Evolutionary conservation across 2,113 vertebrate genomes (phyloP).

Genomic region (Pantherophis guttatus): DNA sequence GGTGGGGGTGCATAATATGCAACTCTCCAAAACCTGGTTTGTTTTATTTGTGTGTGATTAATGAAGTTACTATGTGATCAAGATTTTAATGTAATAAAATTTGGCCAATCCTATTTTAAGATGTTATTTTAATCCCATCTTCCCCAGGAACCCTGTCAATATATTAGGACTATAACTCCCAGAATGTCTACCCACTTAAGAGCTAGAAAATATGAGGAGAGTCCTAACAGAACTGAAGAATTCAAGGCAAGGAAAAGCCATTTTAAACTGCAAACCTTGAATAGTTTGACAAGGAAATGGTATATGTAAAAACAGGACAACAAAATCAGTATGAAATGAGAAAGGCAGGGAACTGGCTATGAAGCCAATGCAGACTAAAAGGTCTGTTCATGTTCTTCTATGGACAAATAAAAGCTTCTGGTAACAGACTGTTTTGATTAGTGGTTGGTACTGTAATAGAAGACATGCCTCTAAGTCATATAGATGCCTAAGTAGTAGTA

Average conservation of each 20-base stretch:
- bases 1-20: not conserved
- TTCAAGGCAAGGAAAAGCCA: not conserved
- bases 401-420: not conserved
- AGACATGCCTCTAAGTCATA: not conserved
- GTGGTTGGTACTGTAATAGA: not conserved
- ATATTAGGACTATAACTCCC: not conserved
- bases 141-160: not conserved
- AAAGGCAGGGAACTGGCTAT: not conserved
- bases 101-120: not conserved
- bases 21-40: not conserved
- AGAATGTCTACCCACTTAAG: not conserved
- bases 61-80: not conserved
- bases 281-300: not conserved
- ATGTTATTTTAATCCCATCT: not conserved
- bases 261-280: not conserved
- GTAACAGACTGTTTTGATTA: not conserved
- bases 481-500: not conserved
- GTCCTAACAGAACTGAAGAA: not conserved
- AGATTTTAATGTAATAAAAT: not conserved
- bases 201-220: not conserved
- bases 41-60: not conserved
- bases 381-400: not conserved
- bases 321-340: not conserved
- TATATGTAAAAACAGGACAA: not conserved
- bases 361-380: not conserved